Conservation (phyloP, 1,140 invertebrate species). For the Stegodyphus mimosarum region DNA sequence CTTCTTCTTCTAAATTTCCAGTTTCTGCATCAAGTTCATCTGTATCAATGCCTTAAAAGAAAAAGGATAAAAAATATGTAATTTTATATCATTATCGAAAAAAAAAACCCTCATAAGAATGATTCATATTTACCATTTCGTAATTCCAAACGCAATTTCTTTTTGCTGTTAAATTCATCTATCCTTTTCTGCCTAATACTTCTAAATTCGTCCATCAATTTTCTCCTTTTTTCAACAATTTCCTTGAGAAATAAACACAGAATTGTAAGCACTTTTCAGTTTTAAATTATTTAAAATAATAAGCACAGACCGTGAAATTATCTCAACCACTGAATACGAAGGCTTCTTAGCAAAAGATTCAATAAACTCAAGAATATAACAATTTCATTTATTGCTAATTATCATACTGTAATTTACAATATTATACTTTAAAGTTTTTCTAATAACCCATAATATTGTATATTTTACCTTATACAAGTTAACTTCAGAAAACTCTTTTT, state of each 20-base stretch:
- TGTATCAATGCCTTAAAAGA: conserved; percentile 86
- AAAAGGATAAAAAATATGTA: conserved; percentile 8
- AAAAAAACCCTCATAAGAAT: neutral
- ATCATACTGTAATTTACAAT: too few relatives aligned
- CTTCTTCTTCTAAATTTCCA: conserved; percentile 92
- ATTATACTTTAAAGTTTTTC: too few relatives aligned
- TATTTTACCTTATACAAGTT: too few relatives aligned
- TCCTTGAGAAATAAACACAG: conserved; percentile 72
- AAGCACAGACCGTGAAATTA: too few relatives aligned
- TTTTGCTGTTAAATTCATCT: conserved; percentile 81
- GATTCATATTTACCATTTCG: conserved; percentile 80
- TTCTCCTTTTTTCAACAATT: conserved; percentile 91
- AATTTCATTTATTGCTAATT: too few relatives aligned
- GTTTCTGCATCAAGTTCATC: conserved; percentile 87
- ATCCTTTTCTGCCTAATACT: conserved; percentile 80
- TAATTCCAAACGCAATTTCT: conserved; percentile 82
- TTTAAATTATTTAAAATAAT: too few relatives aligned
- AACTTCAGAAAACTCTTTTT: too few relatives aligned
- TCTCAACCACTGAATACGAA: too few relatives aligned
- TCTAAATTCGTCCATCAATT: conserved; percentile 86
- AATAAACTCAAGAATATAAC: too few relatives aligned
- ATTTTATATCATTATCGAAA: conserved; percentile 3
- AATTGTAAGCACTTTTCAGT: too few relatives aligned
- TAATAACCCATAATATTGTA: too few relatives aligned
- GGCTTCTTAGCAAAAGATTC: too few relatives aligned